Conservation (phyloP, 2,113 vertebrate species). For the Catagonus wagneri region DNA sequence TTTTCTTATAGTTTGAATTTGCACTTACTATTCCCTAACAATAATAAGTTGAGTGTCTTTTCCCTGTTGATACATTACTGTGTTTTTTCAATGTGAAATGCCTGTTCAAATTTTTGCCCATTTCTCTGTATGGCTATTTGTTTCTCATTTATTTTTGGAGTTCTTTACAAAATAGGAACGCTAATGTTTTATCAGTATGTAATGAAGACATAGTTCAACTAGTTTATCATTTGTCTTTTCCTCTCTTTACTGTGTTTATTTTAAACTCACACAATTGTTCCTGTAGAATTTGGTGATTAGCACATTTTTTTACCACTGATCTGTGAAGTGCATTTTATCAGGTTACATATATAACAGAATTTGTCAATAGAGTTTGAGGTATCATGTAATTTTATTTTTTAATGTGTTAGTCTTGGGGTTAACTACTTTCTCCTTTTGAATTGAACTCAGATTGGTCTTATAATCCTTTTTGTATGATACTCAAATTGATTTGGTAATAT, state of each 20-base stretch:
- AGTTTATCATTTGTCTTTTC: not conserved
- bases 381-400: not conserved
- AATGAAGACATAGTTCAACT: too few relatives aligned
- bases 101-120: not conserved
- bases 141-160: not conserved
- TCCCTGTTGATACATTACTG: not conserved
- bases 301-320: not conserved
- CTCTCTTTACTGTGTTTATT: not conserved
- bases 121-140: not conserved
- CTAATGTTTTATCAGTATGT: not conserved
- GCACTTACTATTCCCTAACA: not conserved
- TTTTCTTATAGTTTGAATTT: not conserved
- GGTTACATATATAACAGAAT: not conserved
- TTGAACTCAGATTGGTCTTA: not conserved
- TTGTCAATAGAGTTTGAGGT: not conserved
- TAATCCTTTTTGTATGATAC: not conserved
- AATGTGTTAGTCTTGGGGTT: not conserved
- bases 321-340: not conserved
- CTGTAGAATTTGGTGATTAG: not conserved
- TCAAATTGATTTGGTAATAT: not conserved
- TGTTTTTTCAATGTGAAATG: not conserved
- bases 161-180: not conserved
- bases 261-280: not conserved
- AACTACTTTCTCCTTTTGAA: not conserved
- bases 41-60: not conserved